These are phyloP conservation scores for Belgica antarctica DNA, from an alignment of 2,888 invertebrate species.

Conservation along the genomic window DNA sequence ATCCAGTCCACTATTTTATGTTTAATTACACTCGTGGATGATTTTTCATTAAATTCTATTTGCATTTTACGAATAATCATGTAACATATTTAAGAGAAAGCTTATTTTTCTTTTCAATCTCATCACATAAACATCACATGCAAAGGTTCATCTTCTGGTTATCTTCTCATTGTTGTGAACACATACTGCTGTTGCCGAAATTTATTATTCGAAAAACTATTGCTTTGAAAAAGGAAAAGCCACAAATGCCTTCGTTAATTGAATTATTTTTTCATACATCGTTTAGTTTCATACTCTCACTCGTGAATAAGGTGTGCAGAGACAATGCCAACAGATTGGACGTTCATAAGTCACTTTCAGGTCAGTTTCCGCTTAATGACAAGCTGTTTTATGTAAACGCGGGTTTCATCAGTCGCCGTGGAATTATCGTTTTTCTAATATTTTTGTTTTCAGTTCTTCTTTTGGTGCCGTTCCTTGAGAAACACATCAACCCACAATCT, in stretches of 20 bases:
- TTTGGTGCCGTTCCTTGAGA: too few species aligned
- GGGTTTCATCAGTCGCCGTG: too few species aligned
- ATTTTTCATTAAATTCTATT: slow-evolving; percentile 37
- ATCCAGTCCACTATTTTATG: too few species aligned
- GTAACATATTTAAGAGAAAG: slow-evolving; percentile 35
- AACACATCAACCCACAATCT: background rate
- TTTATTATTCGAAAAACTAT: too few species aligned
- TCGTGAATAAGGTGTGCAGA: background rate
- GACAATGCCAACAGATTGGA: background rate
- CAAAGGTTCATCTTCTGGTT: background rate
- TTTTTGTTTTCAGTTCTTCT: background rate
- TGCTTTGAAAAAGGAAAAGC: background rate
- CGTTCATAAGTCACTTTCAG: background rate
- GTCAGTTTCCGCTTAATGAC: background rate
- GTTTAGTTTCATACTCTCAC: background rate
- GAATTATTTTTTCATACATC: too few species aligned
- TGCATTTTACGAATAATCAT: slow-evolving; percentile 29
- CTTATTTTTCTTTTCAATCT: slow-evolving; percentile 19
- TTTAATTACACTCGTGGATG: slow-evolving; percentile 34
- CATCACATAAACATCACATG: background rate
- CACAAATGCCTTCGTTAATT: background rate
- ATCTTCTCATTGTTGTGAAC: background rate
- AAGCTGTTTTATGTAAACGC: too few species aligned
- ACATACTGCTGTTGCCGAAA: background rate
- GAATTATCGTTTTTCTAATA: background rate